Base-by-base conservation (phyloP, 2,113 vertebrate genomes). In the Opisthocomus hoazin region DNA sequence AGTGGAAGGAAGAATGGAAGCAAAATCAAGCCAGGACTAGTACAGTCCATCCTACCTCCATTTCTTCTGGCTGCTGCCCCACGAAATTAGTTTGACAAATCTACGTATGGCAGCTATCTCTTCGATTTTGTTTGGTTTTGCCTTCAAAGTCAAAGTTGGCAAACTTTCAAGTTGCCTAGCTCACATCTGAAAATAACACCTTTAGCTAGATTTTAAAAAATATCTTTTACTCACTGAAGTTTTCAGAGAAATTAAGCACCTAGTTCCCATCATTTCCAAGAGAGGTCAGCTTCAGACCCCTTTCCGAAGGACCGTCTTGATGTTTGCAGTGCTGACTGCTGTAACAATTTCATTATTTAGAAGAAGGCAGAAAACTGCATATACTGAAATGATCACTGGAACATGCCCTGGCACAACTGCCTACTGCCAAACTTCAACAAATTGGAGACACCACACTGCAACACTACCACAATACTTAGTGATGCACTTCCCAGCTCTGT, bases 161-260 rank as follows among this genome's bases (percentile, higher is more conserved):
- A 58, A 80, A 71, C 26, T 90, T 76, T 57, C 71, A 80, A 68
- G 50, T 61, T 34, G 53, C 6, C 7, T 53, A 60, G 21, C 2
- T 51, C 36, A 60, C 1, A 3, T 60, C 29, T 79, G 61, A 68
- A 71, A 71, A 63, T 46, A 79, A 68, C 11, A 58, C 37, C 56
- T 19, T 39, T 36, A 34, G 6, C 14, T 69, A 56, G 16, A 26
- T 45, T 64, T 90, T 63, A 7, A 1, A 11, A 51, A 73, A 71
- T 10, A 54, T 20, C 8, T n/a, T 48, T 39, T 48, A 64, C 16
- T 54, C 0, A 0, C 27, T 53, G n/a, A 70, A 17, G 60, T 61
- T 84, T 86, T 76, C 9, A 3, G 36, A 45, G 56, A 75, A 56
- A 18, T 51, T 51, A 63, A 81, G 43, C 46, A 77, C 13, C 6